Evolutionary conservation across 2,888 invertebrate genomes (phyloP).

Genomic region (Drosophila mimetica): DNA sequence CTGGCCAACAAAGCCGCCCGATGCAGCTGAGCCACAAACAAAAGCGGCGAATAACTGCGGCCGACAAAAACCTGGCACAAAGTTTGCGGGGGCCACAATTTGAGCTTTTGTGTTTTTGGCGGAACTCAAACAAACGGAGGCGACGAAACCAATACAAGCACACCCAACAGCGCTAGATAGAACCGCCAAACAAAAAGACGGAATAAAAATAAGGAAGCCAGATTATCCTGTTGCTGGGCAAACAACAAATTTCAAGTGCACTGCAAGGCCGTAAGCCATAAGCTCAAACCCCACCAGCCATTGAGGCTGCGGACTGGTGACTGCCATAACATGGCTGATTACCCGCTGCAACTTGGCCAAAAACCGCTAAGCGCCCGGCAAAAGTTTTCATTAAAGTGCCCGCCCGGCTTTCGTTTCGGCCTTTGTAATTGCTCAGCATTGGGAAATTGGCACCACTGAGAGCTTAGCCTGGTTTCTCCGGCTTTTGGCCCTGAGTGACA

Average conservation of each 20-base stretch:
- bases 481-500: slow-evolving; percentile 29
- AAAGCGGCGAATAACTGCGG: slow-evolving; percentile 32
- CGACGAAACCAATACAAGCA: slow-evolving; percentile 29
- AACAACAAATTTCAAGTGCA: slow-evolving; percentile 67
- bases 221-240: slow-evolving; percentile 50
- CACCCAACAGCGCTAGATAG: slow-evolving; percentile 3
- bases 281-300: slow-evolving; percentile 35
- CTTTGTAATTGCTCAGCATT: slow-evolving; percentile 68
- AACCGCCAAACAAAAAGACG: neutral
- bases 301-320: slow-evolving; percentile 30
- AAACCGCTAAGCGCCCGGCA: slow-evolving; percentile 71
- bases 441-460: slow-evolving; percentile 55
- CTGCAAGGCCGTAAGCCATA: slow-evolving; percentile 59
- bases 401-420: slow-evolving; percentile 66
- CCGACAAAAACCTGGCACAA: slow-evolving; percentile 23
- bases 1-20: slow-evolving; percentile 23
- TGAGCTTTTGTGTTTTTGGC: neutral
- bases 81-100: slow-evolving; percentile 32
- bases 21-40: slow-evolving; percentile 22
- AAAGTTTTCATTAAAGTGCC: slow-evolving; percentile 76
- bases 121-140: slow-evolving; percentile 21
- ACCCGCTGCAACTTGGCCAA: slow-evolving; percentile 36
- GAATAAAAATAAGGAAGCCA: neutral
- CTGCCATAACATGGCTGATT: slow-evolving; percentile 51
- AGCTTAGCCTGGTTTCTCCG: slow-evolving; percentile 27